Conservation (phyloP, 2,797 vertebrate genomes). For the Anas bahamensis region DNA sequence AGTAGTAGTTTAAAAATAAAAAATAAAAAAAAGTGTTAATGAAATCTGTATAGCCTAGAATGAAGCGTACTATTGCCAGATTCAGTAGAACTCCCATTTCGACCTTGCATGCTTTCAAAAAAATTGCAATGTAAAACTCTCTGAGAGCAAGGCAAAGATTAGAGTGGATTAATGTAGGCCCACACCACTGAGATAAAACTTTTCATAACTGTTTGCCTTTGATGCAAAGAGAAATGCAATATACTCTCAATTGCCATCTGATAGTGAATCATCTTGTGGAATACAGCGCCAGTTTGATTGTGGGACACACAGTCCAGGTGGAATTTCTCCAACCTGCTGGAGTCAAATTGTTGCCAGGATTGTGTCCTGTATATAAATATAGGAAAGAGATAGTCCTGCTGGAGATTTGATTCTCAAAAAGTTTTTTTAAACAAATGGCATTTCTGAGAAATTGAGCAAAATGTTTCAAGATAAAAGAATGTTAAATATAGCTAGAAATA, state of each 20-base stretch:
- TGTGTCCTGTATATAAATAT: constrained; percentile 14
- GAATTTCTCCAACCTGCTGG: constrained; percentile 23
- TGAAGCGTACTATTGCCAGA: not conserved
- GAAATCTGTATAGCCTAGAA: not conserved
- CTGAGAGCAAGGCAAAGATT: not conserved
- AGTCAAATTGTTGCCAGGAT: constrained; percentile 29
- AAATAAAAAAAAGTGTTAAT: not conserved
- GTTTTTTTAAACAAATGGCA: constrained; percentile 21
- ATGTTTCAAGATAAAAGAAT: constrained; percentile 62
- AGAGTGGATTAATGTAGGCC: not conserved
- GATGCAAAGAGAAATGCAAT: not conserved
- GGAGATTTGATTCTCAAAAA: not conserved
- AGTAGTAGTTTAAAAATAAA: not conserved
- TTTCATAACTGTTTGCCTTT: not conserved
- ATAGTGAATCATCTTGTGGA: not conserved
- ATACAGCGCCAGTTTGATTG: not conserved
- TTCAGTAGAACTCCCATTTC: not conserved
- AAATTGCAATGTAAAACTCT: not conserved
- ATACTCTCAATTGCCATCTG: not conserved
- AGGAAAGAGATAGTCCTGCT: not conserved
- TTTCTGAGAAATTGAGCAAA: constrained; percentile 59
- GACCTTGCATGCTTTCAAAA: not conserved
- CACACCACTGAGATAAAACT: not conserved
- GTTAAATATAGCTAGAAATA: constrained; percentile 64
- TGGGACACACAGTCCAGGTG: constrained; percentile 6